Base-by-base conservation (phyloP, 2,113 vertebrate genomes). In the Vimba vimba region DNA sequence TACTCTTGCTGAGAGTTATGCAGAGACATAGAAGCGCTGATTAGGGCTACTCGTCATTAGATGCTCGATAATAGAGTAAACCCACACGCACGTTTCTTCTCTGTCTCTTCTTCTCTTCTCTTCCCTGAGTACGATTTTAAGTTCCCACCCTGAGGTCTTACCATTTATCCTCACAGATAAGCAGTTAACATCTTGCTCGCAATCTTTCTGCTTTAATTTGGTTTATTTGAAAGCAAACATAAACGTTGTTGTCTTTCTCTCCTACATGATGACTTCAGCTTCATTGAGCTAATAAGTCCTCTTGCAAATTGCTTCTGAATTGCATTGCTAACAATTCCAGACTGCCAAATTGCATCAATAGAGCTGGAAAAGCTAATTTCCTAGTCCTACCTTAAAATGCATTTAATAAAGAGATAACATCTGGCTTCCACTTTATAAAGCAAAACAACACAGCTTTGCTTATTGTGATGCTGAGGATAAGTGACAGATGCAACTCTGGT, bases 401-500 rank as follows among this genome's bases (percentile, higher is more conserved):
- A 30, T 77, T 74, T 39, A 84, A 79, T 87, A 50, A 85, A 73
- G 73, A 64, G 74, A 74, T 82, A 87, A 84, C 88, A 89, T 89
- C 85, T 89, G 87, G 88, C 77, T 52, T 82, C 75, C 82, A 50
- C 60, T 62, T 85, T 73, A 52, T 30, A 73, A 66, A 69, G 75
- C 82, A 64, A 64, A 62, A 45, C 12, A 21, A 6, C 12, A 47
- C 57, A 62, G 59, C 47, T 81, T 64, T 73, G 76, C 76, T 84
- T 86, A 84, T 81, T 81, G 81, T 73, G 69, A 84, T 57, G 77
- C 30, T 19, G 69, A 79, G 78, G 57, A 79, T 89, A 78, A 86
- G 60, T 77, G 82, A 84, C 88, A 89, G 85, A 85, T 89, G 88
- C 57, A 74, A 19, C 30, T 60, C 69, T 85, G 85, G 50, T 89